Evolutionary conservation across 2,888 invertebrate species (phyloP).

Genomic region (Trichacis sp.): DNA sequence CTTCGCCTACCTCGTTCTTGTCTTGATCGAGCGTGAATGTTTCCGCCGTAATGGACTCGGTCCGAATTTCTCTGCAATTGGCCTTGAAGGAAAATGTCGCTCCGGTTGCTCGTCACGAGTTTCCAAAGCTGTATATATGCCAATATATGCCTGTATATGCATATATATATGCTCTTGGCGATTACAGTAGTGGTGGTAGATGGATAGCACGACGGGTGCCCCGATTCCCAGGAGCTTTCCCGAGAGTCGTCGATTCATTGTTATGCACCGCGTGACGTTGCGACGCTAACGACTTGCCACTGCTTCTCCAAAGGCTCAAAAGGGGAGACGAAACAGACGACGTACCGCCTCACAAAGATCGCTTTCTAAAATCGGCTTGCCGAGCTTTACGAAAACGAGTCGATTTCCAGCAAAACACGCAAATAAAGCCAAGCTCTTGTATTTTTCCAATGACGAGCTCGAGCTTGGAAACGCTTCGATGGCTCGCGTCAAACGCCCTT

Average conservation of each 20-base stretch:
- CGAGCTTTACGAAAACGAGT: not conserved
- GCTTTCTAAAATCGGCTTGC: slow-evolving; percentile 43
- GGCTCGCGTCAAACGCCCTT: slow-evolving; percentile 57
- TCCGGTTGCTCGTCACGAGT: no score
- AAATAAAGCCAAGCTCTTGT: no score
- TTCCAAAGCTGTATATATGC: no score
- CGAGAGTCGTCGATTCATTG: slow-evolving; percentile 63
- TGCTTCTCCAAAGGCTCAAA: slow-evolving; percentile 28
- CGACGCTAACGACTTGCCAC: slow-evolving; percentile 49
- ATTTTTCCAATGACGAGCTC: no score
- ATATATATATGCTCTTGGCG: no score
- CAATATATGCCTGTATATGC: no score
- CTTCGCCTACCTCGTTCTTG: slow-evolving; percentile 46
- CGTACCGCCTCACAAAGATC: slow-evolving; percentile 37
- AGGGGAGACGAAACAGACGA: not conserved
- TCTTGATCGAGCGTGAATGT: slow-evolving; percentile 51
- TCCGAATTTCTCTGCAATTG: no score
- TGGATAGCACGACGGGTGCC: slow-evolving; percentile 56
- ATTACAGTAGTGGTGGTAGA: no score
- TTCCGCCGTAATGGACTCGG: slow-evolving; percentile 53
- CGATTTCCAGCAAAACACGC: not conserved
- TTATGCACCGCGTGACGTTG: slow-evolving; percentile 63
- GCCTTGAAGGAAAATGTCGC: no score
- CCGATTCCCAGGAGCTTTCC: slow-evolving; percentile 66
- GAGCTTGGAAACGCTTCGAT: slow-evolving; percentile 53